Conservation (phyloP, 1,140 invertebrate species). For the Microplitis demolitor region DNA sequence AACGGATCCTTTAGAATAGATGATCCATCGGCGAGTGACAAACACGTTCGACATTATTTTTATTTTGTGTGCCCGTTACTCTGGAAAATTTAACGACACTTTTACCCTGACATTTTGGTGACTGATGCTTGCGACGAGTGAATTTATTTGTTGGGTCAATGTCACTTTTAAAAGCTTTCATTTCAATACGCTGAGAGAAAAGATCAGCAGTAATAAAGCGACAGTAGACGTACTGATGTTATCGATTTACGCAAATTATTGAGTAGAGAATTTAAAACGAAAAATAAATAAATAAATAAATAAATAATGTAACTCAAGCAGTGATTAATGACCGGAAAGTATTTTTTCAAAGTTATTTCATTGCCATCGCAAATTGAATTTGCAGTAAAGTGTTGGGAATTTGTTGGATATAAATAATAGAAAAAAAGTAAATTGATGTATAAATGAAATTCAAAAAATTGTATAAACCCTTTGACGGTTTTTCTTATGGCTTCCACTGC, state of each 20-base stretch:
- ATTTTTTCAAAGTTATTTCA: too few species aligned
- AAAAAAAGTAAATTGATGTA: background rate
- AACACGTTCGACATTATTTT: conserved; percentile 8
- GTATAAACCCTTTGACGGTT: background rate
- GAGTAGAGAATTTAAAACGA: too few species aligned
- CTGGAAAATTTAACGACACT: conserved; percentile 6
- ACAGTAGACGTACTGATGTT: too few species aligned
- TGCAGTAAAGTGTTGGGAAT: too few species aligned
- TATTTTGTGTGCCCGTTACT: background rate
- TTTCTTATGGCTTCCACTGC: background rate
- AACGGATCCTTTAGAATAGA: background rate
- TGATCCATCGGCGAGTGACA: background rate
- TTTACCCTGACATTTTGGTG: background rate
- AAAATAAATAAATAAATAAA: too few species aligned
- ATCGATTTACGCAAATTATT: too few species aligned
- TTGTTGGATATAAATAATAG: too few species aligned
- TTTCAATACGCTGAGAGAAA: background rate
- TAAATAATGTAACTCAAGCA: too few species aligned
- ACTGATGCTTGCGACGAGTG: conserved; percentile 7
- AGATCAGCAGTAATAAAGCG: background rate
- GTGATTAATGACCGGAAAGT: too few species aligned
- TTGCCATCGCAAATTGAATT: too few species aligned
- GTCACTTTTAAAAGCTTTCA: conserved; percentile 23
- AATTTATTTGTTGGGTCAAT: conserved; percentile 14
- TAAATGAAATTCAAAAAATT: background rate